Evolutionary conservation across 2,113 vertebrate species (phyloP), one percentile per base, ranked within the genome.

Genomic region (Lepisosteus oculatus): DNA sequence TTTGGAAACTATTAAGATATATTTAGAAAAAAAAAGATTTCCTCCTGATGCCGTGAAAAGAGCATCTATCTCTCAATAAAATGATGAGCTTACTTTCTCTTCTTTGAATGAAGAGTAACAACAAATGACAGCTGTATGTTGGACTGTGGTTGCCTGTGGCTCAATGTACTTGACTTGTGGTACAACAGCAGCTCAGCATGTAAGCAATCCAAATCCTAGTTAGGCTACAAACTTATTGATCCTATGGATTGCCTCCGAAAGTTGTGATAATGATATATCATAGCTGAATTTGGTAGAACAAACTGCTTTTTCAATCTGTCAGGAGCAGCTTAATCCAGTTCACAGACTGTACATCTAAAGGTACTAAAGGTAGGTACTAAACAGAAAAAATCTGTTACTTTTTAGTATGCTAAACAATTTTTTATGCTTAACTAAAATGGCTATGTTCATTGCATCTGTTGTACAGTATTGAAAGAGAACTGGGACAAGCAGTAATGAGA

Each of bases 231-330:
- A 93, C 85, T 81, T 90, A 93, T 93, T 91, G 92, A 93, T 93
- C 88, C 79, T 84, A 93, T 92, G 85, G 92, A 92, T 92, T 92
- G 90, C 87, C 85, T 89, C 88, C 88, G 85, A 93, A 93, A 93
- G 91, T 92, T 91, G 91, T 85, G 87, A 93, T 93, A 93, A 92
- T 93, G 90, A 93, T 92, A 92, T 89, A 92, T 92, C 89, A 91
- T 88, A 85, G 87, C 80, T 75, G 85, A 89, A 91, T 93, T 90
- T 92, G 84, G 85, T 82, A 80, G 85, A 88, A 90, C 86, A 86
- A 84, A 82, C 88, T 85, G 88, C 86, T 88, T 72, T 76, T 54
- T 70, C 70, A 72, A 72, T 76, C 69, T 61, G 55, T 76, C 74
- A 76, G 87, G 81, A 83, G 83, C 85, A 86, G 85, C 86, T 87